Evolutionary conservation across 1,140 invertebrate species (phyloP).

Genomic region (Chionoecetes opilio): DNA sequence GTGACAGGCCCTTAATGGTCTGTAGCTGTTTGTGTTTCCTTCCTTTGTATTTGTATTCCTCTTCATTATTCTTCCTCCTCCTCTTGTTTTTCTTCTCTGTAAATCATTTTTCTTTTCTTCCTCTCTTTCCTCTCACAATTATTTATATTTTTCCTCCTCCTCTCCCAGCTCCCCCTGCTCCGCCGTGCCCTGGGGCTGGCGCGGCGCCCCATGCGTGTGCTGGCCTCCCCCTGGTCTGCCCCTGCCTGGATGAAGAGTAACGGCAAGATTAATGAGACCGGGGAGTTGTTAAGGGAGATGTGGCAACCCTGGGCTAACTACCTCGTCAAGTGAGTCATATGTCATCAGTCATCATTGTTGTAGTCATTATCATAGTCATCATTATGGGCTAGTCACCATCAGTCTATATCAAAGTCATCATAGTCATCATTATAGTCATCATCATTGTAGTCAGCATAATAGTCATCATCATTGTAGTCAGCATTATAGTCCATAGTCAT

Average conservation of each 20-base stretch:
- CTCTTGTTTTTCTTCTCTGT: not conserved
- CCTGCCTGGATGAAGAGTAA: conserved; percentile 97
- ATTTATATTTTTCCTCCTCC: not conserved
- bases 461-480: too few species aligned
- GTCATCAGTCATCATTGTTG: too few species aligned
- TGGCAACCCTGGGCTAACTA: conserved; percentile 93
- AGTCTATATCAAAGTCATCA: too few species aligned
- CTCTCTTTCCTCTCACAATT: not conserved
- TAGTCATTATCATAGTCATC: too few species aligned
- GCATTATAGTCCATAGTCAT: too few species aligned
- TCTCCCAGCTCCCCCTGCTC: conserved; percentile 87
- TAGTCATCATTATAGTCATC: too few species aligned
- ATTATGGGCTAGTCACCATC: too few species aligned
- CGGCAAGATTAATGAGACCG: conserved; percentile 85
- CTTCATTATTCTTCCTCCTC: not conserved
- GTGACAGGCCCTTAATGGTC: too few species aligned
- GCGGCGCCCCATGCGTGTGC: conserved; percentile 83
- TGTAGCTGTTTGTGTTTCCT: too few species aligned
- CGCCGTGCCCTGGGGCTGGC: conserved; percentile 85
- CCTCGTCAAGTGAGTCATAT: conserved; percentile 86
- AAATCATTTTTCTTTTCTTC: not conserved
- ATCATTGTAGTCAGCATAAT: too few species aligned
- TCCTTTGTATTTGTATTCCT: not conserved
- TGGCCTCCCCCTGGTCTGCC: conserved; percentile 88
- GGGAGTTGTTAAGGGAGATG: conserved; percentile 87